Percentiles rank a stretch among this genome's conserved stretches.
Conservation (phyloP, 1,140 invertebrate genomes). For the Tribolium madens region DNA sequence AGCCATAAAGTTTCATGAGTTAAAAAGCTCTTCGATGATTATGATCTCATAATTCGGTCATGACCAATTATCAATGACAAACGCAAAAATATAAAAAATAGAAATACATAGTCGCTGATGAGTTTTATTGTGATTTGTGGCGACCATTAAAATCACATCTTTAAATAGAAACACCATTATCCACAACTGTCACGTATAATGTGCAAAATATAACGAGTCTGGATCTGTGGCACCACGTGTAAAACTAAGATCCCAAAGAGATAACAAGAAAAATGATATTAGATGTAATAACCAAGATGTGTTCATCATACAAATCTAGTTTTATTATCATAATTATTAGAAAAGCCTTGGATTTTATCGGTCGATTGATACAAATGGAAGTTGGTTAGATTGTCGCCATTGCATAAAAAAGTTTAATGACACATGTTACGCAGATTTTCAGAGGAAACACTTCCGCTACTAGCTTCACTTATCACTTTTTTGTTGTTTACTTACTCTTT, state of each 20-base stretch:
- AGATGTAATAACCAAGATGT: not conserved
- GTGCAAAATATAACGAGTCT: slow-evolving; percentile 1
- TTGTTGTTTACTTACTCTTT: slow-evolving; percentile 10
- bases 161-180: not conserved
- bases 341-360: not conserved
- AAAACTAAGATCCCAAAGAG: not conserved
- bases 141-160: slow-evolving; percentile 10
- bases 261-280: not conserved
- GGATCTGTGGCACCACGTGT: not conserved
- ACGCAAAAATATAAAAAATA: not conserved
- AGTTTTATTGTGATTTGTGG: not conserved
- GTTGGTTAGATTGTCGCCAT: slow-evolving; percentile 11
- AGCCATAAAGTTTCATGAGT: not conserved
- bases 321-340: not conserved
- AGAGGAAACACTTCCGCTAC: slow-evolving; percentile 26
- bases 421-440: slow-evolving; percentile 29
- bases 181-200: not conserved
- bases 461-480: slow-evolving; percentile 23
- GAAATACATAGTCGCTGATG: not conserved
- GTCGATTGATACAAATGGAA: slow-evolving; percentile 4
- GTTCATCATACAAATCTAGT: not conserved
- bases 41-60: slow-evolving; percentile 2
- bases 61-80: not conserved
- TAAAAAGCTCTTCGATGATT: not conserved
- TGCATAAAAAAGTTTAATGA: slow-evolving; percentile 38